Evolutionary conservation across 2,797 vertebrate genomes (phyloP).

Genomic region (Sebastes minor): DNA sequence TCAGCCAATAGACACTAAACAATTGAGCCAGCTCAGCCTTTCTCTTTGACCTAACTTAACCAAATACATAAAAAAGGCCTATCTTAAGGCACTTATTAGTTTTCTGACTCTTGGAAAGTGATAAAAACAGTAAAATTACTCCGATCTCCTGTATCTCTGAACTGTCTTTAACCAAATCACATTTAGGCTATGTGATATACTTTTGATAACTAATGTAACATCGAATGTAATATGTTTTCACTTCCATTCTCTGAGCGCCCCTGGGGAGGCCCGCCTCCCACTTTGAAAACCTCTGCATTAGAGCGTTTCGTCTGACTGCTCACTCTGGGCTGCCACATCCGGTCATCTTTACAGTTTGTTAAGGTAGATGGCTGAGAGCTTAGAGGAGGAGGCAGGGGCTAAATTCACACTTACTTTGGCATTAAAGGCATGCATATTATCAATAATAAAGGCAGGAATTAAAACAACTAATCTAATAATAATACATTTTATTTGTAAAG

Average conservation of each 20-base stretch:
- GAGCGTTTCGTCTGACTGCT: conserved; percentile 30
- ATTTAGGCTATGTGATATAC: background rate
- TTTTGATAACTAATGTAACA: background rate
- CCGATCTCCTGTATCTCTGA: background rate
- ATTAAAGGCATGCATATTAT: conserved; percentile 37
- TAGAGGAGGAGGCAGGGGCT: conserved; percentile 21
- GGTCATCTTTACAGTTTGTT: conserved; percentile 39
- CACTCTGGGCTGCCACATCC: conserved; percentile 11
- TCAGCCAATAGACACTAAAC: no score
- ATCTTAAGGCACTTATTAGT: background rate
- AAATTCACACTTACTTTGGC: conserved; percentile 34
- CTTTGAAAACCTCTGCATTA: conserved; percentile 27
- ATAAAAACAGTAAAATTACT: background rate
- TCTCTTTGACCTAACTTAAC: background rate
- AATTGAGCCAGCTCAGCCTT: background rate
- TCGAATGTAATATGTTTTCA: background rate
- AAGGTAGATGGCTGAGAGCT: conserved; percentile 32
- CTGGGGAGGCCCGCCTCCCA: background rate
- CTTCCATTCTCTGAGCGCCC: background rate
- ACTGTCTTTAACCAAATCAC: background rate
- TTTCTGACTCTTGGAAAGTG: background rate
- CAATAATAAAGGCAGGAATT: conserved; percentile 30
- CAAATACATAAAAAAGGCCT: background rate
- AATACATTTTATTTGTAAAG: background rate
- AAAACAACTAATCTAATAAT: conserved; percentile 6